phyloP scores from a whole-genome alignment of 2,888 invertebrate genomes.

The Luperina nickerlii region DNA sequence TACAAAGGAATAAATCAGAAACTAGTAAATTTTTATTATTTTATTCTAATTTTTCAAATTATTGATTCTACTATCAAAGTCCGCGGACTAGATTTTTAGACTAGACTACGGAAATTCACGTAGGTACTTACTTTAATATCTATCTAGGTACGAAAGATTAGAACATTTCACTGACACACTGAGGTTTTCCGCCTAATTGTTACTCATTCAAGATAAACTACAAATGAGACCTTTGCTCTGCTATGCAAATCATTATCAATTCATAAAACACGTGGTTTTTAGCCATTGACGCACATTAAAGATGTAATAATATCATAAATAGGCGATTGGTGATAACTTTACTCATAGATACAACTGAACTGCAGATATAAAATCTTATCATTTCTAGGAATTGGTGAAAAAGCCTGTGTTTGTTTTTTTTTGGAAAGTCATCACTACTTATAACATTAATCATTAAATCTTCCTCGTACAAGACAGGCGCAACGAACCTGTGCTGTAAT shows the following conservation, averaged over 20 bases:
- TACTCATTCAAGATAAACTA: background rate
- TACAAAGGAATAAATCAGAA: too few species aligned
- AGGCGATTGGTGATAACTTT: background rate
- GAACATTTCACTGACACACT: background rate
- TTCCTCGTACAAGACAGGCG: conserved; percentile 44
- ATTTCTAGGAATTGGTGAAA: background rate
- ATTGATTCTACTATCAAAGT: background rate
- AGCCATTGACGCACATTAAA: conserved; percentile 8
- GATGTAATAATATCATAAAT: background rate
- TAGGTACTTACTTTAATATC: background rate
- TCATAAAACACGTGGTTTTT: background rate
- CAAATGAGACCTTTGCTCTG: background rate
- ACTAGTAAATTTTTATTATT: too few species aligned
- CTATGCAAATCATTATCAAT: conserved; percentile 3
- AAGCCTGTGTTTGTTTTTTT: background rate
- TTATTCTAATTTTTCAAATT: too few species aligned
- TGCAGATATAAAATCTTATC: conserved; percentile 1
- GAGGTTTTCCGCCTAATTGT: background rate
- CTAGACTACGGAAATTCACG: background rate
- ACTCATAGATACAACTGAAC: background rate
- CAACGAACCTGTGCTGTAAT: conserved; percentile 20
- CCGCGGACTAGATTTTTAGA: background rate
- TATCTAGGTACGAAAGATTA: background rate
- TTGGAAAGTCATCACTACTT: background rate
- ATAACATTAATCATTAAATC: conserved; percentile 43